Conservation (phyloP, 2,888 invertebrate species). For the Saturnia pavonia region DNA sequence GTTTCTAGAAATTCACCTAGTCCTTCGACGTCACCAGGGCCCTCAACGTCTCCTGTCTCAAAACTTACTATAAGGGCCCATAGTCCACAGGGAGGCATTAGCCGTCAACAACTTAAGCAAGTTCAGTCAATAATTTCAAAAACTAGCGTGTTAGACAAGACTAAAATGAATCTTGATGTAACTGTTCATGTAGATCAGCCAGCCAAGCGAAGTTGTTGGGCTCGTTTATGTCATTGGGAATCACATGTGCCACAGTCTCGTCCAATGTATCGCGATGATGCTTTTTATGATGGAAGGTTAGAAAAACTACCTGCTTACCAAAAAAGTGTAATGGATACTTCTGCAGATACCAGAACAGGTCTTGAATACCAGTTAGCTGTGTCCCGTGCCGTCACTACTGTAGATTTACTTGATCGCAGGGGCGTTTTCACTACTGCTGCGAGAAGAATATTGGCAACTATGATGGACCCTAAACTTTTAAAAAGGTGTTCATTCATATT, state of each 20-base stretch:
- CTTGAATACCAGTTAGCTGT: slow-evolving; percentile 74
- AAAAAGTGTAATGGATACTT: slow-evolving; percentile 59
- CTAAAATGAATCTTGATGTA: slow-evolving; percentile 45
- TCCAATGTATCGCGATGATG: slow-evolving; percentile 74
- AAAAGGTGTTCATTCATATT: slow-evolving; percentile 56
- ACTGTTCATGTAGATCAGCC: slow-evolving; percentile 39
- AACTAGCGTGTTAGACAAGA: slow-evolving; percentile 46
- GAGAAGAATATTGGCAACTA: slow-evolving; percentile 69
- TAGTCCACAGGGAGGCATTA: slow-evolving; percentile 56
- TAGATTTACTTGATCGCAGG: slow-evolving; percentile 59
- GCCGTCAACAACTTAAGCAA: slow-evolving; percentile 60
- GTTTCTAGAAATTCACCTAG: slow-evolving; percentile 45
- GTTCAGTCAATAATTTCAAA: slow-evolving; percentile 63
- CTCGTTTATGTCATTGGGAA: slow-evolving; percentile 62
- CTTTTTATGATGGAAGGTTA: slow-evolving; percentile 66
- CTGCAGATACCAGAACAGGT: slow-evolving; percentile 56
- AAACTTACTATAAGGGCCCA: slow-evolving; percentile 58
- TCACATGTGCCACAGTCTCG: slow-evolving; percentile 60
- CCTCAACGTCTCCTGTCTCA: slow-evolving; percentile 53
- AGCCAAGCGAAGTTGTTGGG: slow-evolving; percentile 49
- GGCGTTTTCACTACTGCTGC: slow-evolving; percentile 68
- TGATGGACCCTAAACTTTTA: slow-evolving; percentile 68
- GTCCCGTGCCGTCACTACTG: slow-evolving; percentile 64
- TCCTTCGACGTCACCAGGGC: slow-evolving; percentile 50
- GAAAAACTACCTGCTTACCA: slow-evolving; percentile 61